Percentiles rank a stretch among this genome's conserved stretches.
Conservation (phyloP, 1,140 invertebrate species). For the Bombus picipes region DNA sequence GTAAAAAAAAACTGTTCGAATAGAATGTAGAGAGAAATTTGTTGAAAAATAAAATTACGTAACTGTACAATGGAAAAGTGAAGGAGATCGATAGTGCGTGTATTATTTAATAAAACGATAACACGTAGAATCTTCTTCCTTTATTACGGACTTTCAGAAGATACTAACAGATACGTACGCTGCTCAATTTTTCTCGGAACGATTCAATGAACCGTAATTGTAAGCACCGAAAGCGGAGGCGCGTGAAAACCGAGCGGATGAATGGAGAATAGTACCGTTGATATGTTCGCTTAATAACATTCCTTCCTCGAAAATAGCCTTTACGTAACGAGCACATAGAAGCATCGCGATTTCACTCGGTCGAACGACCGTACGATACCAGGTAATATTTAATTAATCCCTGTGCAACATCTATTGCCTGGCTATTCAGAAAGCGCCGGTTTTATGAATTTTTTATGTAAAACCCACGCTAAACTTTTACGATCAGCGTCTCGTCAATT, state of each 20-base stretch:
- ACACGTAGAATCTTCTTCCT: too few relatives aligned
- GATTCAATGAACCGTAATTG: background rate
- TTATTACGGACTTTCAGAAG: background rate
- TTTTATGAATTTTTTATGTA: background rate
- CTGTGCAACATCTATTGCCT: background rate
- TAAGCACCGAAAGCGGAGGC: background rate
- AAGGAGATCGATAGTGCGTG: too few relatives aligned
- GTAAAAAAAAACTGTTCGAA: too few relatives aligned
- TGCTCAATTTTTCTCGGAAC: background rate
- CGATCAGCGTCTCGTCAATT: background rate
- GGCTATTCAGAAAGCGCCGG: background rate
- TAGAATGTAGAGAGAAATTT: too few relatives aligned
- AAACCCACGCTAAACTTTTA: background rate
- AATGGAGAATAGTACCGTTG: conserved; percentile 10
- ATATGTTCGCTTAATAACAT: background rate
- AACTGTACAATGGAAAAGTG: too few relatives aligned
- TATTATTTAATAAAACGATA: background rate
- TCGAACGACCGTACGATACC: background rate
- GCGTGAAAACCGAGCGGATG: background rate
- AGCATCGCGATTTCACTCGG: background rate
- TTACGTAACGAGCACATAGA: conserved; percentile 2
- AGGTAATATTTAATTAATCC: conserved; percentile 4
- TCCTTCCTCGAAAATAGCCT: background rate
- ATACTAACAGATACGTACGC: background rate
- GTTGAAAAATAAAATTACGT: too few relatives aligned